A percentile compares a stretch with the other conserved stretches of the same genome.
These are phyloP conservation scores for Brenthis daphne DNA, from an alignment of 2,888 invertebrate species.

Conservation along the genomic window DNA sequence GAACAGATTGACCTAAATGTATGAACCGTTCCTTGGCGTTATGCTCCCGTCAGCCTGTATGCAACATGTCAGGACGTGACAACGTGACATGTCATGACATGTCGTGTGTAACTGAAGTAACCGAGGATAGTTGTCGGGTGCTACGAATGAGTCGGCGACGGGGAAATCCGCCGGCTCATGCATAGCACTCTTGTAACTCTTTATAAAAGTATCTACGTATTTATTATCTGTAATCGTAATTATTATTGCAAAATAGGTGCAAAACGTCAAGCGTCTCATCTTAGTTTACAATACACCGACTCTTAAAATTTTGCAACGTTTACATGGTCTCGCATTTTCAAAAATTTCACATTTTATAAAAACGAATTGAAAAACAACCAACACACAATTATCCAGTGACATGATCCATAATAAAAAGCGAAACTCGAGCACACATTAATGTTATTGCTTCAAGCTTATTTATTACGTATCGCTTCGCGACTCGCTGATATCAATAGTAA, in stretches of 20 bases:
- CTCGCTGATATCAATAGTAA: conserved; percentile 58
- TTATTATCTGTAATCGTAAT: conserved; percentile 69
- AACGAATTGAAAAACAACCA: conserved; percentile 73
- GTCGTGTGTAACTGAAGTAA: conserved; percentile 40
- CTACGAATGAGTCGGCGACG: conserved; percentile 53
- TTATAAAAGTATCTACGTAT: conserved; percentile 70
- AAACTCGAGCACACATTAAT: conserved; percentile 73
- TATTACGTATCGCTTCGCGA: conserved; percentile 67
- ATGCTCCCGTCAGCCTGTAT: conserved; percentile 38
- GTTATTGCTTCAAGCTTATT: conserved; percentile 74
- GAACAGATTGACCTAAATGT: conserved; percentile 20
- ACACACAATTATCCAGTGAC: conserved; percentile 75
- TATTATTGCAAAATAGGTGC: conserved; percentile 81
- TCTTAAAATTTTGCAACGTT: conserved; percentile 73
- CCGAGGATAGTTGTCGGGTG: conserved; percentile 25
- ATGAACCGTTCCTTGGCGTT: conserved; percentile 41
- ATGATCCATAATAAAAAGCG: conserved; percentile 71
- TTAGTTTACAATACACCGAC: conserved; percentile 75
- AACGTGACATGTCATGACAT: conserved; percentile 27
- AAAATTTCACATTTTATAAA: conserved; percentile 61
- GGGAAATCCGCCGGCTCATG: conserved; percentile 62
- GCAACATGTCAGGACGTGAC: conserved; percentile 21
- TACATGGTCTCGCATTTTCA: conserved; percentile 70
- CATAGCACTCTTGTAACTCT: conserved; percentile 48
- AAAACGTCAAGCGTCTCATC: conserved; percentile 78